These are phyloP conservation scores for Blennius ocellaris DNA, from an alignment of 2,113 vertebrate genomes.

Conservation along the genomic window DNA sequence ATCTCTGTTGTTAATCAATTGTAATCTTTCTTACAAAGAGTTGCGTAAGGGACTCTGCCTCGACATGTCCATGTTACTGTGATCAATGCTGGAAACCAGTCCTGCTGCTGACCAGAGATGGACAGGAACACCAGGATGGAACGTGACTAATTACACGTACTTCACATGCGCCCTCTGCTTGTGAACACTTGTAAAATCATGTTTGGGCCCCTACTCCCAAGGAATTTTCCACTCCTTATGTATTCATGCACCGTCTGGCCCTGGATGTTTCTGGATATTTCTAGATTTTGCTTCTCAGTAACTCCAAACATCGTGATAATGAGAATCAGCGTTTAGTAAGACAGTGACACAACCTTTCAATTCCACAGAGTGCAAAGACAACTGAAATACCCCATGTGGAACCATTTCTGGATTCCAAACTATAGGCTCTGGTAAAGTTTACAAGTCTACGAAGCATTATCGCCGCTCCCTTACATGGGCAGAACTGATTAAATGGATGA, in stretches of 20 bases:
- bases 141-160: slow-evolving; percentile 37
- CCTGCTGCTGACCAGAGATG: background rate
- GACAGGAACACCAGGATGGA: background rate
- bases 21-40: background rate
- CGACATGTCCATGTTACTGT: slow-evolving; percentile 29
- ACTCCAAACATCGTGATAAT: background rate
- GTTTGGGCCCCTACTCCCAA: background rate
- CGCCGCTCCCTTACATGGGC: too few relatives aligned
- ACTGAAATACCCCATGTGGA: too few relatives aligned
- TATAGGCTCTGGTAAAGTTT: too few relatives aligned
- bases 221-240: slow-evolving; percentile 72
- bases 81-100: slow-evolving; percentile 16
- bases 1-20: slow-evolving; percentile 33
- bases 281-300: background rate
- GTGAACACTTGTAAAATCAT: slow-evolving; percentile 6
- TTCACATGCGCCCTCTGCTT: slow-evolving; percentile 58
- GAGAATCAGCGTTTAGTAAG: background rate
- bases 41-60: slow-evolving; percentile 38
- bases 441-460: too few relatives aligned
- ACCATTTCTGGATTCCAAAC: too few relatives aligned
- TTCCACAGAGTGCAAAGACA: too few relatives aligned
- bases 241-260: background rate
- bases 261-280: slow-evolving; percentile 58
- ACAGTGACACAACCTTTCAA: background rate
- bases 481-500: slow-evolving; percentile 18